phyloP scores from a whole-genome alignment of 2,113 vertebrate genomes.

The Arenaria interpres region DNA sequence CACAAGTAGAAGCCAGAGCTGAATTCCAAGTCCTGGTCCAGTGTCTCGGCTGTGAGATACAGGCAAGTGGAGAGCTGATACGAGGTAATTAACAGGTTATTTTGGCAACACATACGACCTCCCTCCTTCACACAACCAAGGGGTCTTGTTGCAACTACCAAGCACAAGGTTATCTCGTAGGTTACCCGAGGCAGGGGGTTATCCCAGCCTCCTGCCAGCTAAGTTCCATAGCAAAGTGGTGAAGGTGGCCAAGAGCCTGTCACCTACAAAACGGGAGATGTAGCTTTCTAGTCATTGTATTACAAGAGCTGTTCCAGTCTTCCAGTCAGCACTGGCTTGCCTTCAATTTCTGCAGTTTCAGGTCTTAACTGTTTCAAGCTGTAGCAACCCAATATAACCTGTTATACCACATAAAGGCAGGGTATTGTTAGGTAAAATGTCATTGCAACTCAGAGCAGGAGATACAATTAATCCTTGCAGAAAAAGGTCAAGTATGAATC shows the following conservation, averaged over 20 bases:
- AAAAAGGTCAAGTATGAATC: slow-evolving; percentile 40
- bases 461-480: background rate
- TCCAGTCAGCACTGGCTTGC: background rate
- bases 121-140: background rate
- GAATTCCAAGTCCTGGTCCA: background rate
- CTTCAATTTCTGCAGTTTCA: background rate
- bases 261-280: background rate
- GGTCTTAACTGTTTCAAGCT: background rate
- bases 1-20: background rate
- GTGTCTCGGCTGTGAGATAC: background rate
- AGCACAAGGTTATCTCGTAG: background rate
- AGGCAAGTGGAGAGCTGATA: background rate
- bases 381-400: background rate
- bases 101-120: background rate
- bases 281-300: background rate
- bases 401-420: background rate
- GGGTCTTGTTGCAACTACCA: too few species aligned
- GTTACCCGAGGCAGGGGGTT: background rate
- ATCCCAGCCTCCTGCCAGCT: background rate
- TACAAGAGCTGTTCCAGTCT: background rate
- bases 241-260: background rate
- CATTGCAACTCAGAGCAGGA: background rate
- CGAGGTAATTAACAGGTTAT: background rate
- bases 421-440: background rate
- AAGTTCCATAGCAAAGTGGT: background rate